These are phyloP conservation scores for Bombylius major DNA, from an alignment of 2,888 invertebrate genomes.

Conservation along the genomic window DNA sequence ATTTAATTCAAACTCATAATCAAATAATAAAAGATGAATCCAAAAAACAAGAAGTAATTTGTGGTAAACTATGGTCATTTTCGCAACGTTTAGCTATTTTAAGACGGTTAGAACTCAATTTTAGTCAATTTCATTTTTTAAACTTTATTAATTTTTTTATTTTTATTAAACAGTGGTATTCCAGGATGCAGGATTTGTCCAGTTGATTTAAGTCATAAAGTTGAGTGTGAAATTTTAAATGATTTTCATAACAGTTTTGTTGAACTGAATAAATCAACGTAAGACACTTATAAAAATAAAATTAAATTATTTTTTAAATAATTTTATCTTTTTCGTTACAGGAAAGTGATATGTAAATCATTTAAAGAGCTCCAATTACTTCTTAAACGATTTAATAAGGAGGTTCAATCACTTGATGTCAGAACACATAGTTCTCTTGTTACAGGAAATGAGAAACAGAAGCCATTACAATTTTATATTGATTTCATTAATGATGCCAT, in stretches of 20 bases:
- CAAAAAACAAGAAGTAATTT: neutral
- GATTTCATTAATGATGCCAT: neutral
- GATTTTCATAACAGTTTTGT: neutral
- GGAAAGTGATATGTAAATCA: neutral
- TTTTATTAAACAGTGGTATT: neutral
- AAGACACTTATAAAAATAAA: neutral
- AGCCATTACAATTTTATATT: neutral
- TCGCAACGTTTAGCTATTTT: neutral
- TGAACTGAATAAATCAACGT: neutral
- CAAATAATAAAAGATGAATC: neutral
- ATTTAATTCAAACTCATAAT: neutral
- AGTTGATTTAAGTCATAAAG: neutral
- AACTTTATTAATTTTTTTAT: neutral
- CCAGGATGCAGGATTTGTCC: neutral
- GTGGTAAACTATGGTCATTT: neutral
- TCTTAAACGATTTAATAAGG: neutral
- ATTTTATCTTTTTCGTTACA: neutral
- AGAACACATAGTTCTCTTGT: neutral
- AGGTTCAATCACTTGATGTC: neutral
- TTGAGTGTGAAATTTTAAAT: neutral
- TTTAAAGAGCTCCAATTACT: neutral
- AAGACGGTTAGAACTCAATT: neutral
- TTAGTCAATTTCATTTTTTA: no score
- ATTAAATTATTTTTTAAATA: neutral
- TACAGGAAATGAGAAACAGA: neutral